Conservation (phyloP, 2,113 vertebrate species). For the Montifringilla adamsi region DNA sequence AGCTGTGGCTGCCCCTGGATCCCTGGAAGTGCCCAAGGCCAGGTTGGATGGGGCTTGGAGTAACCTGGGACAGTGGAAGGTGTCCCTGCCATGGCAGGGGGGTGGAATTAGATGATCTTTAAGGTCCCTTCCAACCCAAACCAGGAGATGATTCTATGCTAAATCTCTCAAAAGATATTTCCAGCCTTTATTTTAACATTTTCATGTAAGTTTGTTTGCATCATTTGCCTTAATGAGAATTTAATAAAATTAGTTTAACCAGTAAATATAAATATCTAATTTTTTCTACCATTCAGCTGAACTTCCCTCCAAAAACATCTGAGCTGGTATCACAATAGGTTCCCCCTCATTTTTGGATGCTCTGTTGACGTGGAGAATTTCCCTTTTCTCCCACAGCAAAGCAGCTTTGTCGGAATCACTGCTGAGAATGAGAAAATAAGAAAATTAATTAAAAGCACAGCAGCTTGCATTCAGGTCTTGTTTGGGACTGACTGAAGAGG, state of each 20-base stretch:
- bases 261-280: not conserved
- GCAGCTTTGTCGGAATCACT: not conserved
- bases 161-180: not conserved
- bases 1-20: not conserved
- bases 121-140: not conserved
- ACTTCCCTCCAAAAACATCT: not conserved
- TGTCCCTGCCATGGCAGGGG: not conserved
- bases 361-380: not conserved
- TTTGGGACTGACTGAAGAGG: not conserved
- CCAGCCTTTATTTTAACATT: not conserved
- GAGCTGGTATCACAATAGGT: not conserved
- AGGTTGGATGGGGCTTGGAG: accelerated
- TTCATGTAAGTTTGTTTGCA: not conserved
- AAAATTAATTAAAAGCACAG: not conserved
- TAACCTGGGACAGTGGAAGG: not conserved
- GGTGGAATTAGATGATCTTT: not conserved
- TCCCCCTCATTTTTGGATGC: not conserved
- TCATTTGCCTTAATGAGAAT: not conserved
- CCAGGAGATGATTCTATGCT: not conserved
- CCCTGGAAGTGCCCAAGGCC: not conserved
- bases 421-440: not conserved
- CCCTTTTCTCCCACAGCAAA: not conserved
- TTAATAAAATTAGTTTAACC: not conserved
- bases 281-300: not conserved
- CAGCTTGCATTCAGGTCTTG: not conserved